These are phyloP conservation scores for Trachymyrmex septentrionalis DNA, from an alignment of 1,140 invertebrate genomes.

Conservation along the genomic window DNA sequence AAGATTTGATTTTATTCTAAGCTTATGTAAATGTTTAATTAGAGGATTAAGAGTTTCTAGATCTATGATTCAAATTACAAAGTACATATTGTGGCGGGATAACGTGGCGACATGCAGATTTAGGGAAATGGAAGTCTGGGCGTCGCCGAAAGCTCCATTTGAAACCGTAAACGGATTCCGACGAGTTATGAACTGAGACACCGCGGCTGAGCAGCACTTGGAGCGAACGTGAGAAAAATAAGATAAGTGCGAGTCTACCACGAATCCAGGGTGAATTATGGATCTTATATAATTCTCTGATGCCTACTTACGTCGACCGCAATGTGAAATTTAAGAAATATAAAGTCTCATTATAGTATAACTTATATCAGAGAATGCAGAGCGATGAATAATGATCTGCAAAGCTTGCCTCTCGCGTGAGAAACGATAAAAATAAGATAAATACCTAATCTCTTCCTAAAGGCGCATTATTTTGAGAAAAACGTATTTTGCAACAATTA, in stretches of 20 bases:
- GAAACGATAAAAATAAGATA: conserved; percentile 7
- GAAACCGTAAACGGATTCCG: background rate
- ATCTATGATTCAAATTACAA: conserved; percentile 14
- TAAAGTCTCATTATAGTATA: conserved; percentile 23
- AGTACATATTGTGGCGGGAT: background rate
- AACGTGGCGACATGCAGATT: conserved; percentile 60
- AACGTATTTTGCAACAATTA: background rate
- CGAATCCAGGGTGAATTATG: background rate
- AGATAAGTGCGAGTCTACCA: conserved; percentile 8
- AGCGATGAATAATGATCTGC: conserved; percentile 4
- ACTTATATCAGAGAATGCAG: conserved; percentile 11
- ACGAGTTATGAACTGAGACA: conserved; percentile 39
- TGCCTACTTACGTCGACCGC: background rate
- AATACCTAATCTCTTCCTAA: background rate
- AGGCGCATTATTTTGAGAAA: background rate
- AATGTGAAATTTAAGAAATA: conserved; percentile 38
- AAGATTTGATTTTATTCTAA: conserved; percentile 16
- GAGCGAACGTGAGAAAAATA: conserved; percentile 9
- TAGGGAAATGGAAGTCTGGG: background rate
- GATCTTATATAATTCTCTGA: conserved; percentile 34
- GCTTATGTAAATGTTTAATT: conserved; percentile 24
- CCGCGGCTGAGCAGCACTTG: conserved; percentile 9
- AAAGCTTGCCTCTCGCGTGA: conserved; percentile 9
- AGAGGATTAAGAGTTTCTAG: conserved; percentile 11
- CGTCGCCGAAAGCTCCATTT: background rate